Percentiles rank a stretch among this genome's conserved stretches.
phyloP scores from a whole-genome alignment of 2,888 invertebrate species.

The Hanleya hanleyi region DNA sequence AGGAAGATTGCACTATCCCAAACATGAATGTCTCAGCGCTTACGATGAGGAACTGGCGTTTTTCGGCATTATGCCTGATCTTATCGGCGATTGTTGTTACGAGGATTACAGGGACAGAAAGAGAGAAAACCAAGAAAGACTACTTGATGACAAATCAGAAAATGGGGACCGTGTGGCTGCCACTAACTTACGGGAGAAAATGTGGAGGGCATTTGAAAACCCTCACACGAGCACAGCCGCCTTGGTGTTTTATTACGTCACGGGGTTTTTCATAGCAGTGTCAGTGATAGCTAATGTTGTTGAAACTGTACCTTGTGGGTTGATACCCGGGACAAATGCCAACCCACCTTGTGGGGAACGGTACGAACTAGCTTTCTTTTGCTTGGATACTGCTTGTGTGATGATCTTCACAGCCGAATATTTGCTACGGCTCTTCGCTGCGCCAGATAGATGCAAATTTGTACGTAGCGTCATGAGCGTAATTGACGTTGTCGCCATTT shows the following conservation, averaged over 20 bases:
- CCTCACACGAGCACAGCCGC: constrained; percentile 98
- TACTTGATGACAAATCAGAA: constrained; percentile 88
- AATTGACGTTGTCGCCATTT: constrained; percentile 99
- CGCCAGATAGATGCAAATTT: constrained; percentile 98
- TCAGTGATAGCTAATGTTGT: constrained; percentile 99
- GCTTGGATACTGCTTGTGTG: constrained; percentile 99
- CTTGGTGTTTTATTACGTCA: constrained; percentile 99
- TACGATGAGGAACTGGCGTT: constrained; percentile 99
- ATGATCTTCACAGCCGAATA: constrained; percentile 99
- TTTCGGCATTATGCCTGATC: constrained; percentile 97
- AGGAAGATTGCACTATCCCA: constrained; percentile 99
- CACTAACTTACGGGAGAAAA: constrained; percentile 80
- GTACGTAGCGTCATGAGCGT: constrained; percentile 99
- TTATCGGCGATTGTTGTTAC: constrained; percentile 99
- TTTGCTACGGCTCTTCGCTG: constrained; percentile 92
- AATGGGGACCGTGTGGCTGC: constrained; percentile 80
- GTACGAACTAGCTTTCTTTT: constrained; percentile 95
- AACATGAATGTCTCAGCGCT: constrained; percentile 98
- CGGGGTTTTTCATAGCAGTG: constrained; percentile 99
- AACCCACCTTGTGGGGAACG: constrained; percentile 92
- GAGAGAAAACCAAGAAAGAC: constrained; percentile 97
- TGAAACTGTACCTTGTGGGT: constrained; percentile 96
- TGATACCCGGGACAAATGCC: constrained; percentile 76
- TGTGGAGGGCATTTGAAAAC: constrained; percentile 99
- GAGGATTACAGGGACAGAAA: constrained; percentile 99